These are phyloP conservation scores for Rhagoletis zephyria DNA, from an alignment of 1,140 invertebrate genomes.

Conservation along the genomic window DNA sequence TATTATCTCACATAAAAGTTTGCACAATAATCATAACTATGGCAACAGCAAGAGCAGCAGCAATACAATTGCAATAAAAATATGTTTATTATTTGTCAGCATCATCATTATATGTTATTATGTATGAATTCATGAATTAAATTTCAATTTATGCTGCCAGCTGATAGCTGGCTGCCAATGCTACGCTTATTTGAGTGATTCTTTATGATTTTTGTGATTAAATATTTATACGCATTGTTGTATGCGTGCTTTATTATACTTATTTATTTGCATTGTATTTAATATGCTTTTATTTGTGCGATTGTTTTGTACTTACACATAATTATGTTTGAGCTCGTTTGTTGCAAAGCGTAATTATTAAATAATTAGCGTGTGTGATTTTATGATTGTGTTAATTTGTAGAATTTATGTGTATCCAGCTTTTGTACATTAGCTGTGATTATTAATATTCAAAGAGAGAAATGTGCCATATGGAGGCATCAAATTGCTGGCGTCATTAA, in stretches of 20 bases:
- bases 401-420: background rate
- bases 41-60: background rate
- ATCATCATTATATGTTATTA: background rate
- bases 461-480: background rate
- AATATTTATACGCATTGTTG: background rate
- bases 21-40: conserved; percentile 7
- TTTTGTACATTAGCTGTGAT: background rate
- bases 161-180: background rate
- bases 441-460: conserved; percentile 19
- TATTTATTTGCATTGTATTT: background rate
- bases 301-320: background rate
- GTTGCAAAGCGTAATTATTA: conserved; percentile 23
- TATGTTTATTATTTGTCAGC: conserved; percentile 21
- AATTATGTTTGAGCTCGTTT: conserved; percentile 13
- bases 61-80: conserved; percentile 1
- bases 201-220: background rate
- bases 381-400: background rate
- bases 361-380: background rate
- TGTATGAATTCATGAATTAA: conserved; percentile 33
- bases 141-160: conserved; percentile 18
- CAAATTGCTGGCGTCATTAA: too few species aligned
- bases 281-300: conserved; percentile 10
- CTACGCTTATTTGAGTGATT: background rate
- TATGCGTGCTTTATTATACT: conserved; percentile 10
- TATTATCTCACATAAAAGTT: conserved; percentile 27